phyloP scores from a whole-genome alignment of 2,888 invertebrate genomes.

The Drosophila acutilabella region DNA sequence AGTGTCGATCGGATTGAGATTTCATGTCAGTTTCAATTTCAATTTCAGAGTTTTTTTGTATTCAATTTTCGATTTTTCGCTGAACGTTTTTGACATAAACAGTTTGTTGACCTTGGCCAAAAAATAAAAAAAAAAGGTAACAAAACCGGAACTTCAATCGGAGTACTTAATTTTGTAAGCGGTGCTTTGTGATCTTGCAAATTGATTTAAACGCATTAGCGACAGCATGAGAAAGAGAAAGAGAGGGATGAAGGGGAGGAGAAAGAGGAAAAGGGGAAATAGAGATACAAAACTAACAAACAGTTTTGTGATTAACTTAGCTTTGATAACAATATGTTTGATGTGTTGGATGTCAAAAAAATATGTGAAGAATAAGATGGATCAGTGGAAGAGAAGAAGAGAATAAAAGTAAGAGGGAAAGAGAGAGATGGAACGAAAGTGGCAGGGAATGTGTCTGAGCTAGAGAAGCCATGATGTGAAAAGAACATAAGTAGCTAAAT shows the following conservation, averaged over 20 bases:
- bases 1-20: constrained; percentile 13
- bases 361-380: too few species aligned
- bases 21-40: background rate
- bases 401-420: too few species aligned
- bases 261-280: background rate
- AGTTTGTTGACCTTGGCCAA: constrained; percentile 20
- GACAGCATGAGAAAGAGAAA: background rate
- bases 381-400: too few species aligned
- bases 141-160: constrained; percentile 18
- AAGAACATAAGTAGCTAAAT: too few species aligned
- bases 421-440: too few species aligned
- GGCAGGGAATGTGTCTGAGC: too few species aligned
- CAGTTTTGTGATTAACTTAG: too few species aligned
- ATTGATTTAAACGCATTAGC: background rate
- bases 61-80: constrained; percentile 8
- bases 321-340: too few species aligned
- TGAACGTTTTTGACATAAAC: constrained; percentile 8
- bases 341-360: too few species aligned
- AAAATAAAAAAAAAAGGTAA: background rate
- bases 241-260: background rate
- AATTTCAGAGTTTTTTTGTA: background rate
- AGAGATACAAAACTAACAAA: background rate
- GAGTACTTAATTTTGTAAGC: constrained; percentile 8
- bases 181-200: constrained; percentile 1
- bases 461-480: too few species aligned